Conservation (phyloP, 2,113 vertebrate genomes). For the Reinhardtius hippoglossoides region DNA sequence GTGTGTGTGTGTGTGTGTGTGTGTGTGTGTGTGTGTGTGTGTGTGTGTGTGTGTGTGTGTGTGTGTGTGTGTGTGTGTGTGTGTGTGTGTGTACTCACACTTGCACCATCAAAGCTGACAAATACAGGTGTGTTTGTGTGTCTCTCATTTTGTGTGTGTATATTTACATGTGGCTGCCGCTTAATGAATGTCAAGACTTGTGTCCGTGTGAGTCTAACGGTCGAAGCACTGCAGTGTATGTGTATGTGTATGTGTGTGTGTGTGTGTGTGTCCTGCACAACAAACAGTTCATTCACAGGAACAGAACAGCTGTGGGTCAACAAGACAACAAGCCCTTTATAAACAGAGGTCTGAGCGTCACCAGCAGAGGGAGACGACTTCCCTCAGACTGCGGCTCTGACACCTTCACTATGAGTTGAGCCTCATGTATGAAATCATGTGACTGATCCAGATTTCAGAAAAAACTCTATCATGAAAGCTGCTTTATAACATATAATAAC, state of each 20-base stretch:
- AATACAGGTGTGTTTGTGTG: too few species aligned
- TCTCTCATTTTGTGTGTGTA: too few species aligned
- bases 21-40: not conserved
- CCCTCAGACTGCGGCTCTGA: not conserved
- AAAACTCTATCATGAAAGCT: too few species aligned
- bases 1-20: not conserved
- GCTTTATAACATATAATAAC: too few species aligned
- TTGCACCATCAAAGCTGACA: too few species aligned
- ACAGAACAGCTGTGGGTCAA: not conserved
- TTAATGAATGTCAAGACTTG: too few species aligned
- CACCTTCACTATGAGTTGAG: not conserved
- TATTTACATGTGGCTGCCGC: too few species aligned
- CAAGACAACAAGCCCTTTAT: not conserved
- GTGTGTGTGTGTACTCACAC: not conserved
- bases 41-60: not conserved
- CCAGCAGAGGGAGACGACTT: not conserved
- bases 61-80: not conserved
- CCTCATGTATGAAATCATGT: not conserved
- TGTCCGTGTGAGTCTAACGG: too few species aligned
- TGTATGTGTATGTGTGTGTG: not conserved
- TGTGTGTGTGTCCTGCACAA: not conserved
- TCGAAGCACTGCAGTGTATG: not conserved
- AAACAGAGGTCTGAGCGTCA: not conserved
- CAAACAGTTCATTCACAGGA: not conserved
- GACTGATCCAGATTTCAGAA: not conserved